These are phyloP conservation scores for Orchesella flavescens DNA, from an alignment of 2,888 invertebrate genomes.

Conservation along the genomic window DNA sequence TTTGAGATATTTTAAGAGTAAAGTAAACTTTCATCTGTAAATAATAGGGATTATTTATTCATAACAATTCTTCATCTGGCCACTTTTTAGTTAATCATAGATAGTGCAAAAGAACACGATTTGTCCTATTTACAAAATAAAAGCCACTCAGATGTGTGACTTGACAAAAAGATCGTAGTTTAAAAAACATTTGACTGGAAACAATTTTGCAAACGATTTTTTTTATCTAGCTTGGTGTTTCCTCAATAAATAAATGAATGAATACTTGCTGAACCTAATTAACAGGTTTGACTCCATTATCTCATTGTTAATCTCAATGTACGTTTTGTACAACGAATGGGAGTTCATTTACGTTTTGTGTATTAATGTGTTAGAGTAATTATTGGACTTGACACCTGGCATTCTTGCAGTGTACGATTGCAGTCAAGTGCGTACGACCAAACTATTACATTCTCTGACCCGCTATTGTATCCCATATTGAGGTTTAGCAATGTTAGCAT, in stretches of 20 bases:
- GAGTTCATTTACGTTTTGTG: neutral
- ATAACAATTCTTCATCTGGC: too few species aligned
- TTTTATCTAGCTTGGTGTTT: slow-evolving; percentile 5
- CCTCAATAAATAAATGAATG: slow-evolving; percentile 2
- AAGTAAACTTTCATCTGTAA: too few species aligned
- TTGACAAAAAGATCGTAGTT: too few species aligned
- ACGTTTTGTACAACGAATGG: slow-evolving; percentile 33
- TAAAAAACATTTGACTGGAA: slow-evolving; percentile 12
- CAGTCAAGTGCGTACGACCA: slow-evolving; percentile 36
- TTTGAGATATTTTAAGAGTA: too few species aligned
- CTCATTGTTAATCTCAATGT: slow-evolving; percentile 52
- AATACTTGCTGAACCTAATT: slow-evolving; percentile 30
- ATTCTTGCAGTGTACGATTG: slow-evolving; percentile 38
- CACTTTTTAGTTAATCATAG: too few species aligned
- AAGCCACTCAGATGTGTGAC: neutral
- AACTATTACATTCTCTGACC: neutral
- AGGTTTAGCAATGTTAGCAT: too few species aligned
- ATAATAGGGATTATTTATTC: too few species aligned
- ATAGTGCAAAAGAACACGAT: too few species aligned
- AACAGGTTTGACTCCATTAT: slow-evolving; percentile 40
- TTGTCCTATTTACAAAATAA: too few species aligned
- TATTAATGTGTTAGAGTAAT: slow-evolving; percentile 37
- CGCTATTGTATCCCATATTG: too few species aligned
- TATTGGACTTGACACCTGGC: slow-evolving; percentile 57
- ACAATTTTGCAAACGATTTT: slow-evolving; percentile 41